These are phyloP conservation scores for Ophonus ardosiacus DNA, from an alignment of 2,888 invertebrate genomes.

Conservation along the genomic window DNA sequence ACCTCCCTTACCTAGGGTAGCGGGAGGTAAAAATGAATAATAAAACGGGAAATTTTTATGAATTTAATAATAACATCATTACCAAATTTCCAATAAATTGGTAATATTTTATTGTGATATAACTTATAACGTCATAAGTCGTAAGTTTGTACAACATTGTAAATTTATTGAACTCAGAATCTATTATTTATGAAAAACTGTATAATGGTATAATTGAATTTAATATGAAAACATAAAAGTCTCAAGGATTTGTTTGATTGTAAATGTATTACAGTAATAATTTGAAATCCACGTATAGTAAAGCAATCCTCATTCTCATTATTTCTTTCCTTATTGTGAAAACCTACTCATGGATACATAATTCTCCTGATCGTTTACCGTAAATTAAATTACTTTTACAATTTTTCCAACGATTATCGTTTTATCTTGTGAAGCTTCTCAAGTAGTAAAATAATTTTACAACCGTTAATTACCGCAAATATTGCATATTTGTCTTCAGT, in stretches of 20 bases:
- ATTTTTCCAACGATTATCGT: slow-evolving; percentile 25
- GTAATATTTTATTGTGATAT: too few relatives aligned
- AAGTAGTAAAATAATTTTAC: slow-evolving; percentile 52
- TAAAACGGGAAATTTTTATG: too few relatives aligned
- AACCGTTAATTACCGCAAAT: slow-evolving; percentile 51
- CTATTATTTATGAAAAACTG: not conserved
- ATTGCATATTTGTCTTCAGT: slow-evolving; percentile 31
- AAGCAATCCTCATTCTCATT: not conserved
- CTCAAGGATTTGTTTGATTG: not conserved
- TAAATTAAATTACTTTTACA: slow-evolving; percentile 21
- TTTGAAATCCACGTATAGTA: not conserved
- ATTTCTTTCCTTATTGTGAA: slow-evolving; percentile 28
- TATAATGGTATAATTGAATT: not conserved
- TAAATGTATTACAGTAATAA: not conserved
- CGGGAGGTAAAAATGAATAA: too few relatives aligned
- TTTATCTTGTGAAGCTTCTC: slow-evolving; percentile 30
- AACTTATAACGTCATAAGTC: too few relatives aligned
- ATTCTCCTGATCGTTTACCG: slow-evolving; percentile 14
- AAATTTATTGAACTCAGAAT: too few relatives aligned
- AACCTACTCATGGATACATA: slow-evolving; percentile 7
- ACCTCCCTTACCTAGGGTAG: too few relatives aligned
- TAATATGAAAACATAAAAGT: not conserved
- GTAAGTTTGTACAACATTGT: too few relatives aligned
- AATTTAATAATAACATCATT: too few relatives aligned
- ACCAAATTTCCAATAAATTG: too few relatives aligned